phyloP scores from a whole-genome alignment of 2,113 vertebrate species.

The Panthera uncia region DNA sequence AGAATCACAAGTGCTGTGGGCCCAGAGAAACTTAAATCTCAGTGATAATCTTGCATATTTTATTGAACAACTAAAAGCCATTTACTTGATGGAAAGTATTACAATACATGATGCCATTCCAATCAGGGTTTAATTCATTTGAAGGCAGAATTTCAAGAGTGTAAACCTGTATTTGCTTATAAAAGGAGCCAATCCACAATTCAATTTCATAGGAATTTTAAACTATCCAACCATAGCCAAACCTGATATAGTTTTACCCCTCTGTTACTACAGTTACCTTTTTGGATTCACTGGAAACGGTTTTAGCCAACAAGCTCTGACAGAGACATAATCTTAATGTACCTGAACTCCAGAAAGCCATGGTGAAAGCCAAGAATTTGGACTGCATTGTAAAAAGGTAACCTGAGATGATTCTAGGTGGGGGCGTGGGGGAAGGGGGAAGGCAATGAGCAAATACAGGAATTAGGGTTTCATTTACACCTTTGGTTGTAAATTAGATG shows the following conservation, averaged over 20 bases:
- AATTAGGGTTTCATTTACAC: slow-evolving; percentile 8
- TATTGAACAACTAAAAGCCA: slow-evolving; percentile 54
- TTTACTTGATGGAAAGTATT: slow-evolving; percentile 61
- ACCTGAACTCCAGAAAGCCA: not conserved
- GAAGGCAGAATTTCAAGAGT: slow-evolving; percentile 44
- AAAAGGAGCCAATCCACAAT: not conserved
- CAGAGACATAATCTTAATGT: slow-evolving; percentile 16
- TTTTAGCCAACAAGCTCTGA: slow-evolving; percentile 4
- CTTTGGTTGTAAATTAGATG: not conserved
- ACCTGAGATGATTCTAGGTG: not conserved
- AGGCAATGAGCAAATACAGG: not conserved
- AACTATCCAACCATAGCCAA: not conserved
- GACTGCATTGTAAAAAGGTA: not conserved
- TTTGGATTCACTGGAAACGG: slow-evolving; percentile 3
- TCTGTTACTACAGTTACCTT: not conserved
- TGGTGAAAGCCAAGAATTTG: not conserved
- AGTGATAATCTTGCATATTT: slow-evolving; percentile 41
- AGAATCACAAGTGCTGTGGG: not conserved
- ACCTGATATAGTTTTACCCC: slow-evolving; percentile 18
- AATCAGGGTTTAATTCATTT: slow-evolving; percentile 11
- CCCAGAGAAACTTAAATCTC: slow-evolving; percentile 21
- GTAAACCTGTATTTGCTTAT: not conserved
- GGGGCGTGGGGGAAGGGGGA: rapidly evolving
- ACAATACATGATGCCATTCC: not conserved
- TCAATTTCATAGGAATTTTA: slow-evolving; percentile 51